Evolutionary conservation across 2,797 vertebrate genomes (phyloP), one percentile per base, ranked within the genome.

Genomic region (Tympanoctomys barrerae): DNA sequence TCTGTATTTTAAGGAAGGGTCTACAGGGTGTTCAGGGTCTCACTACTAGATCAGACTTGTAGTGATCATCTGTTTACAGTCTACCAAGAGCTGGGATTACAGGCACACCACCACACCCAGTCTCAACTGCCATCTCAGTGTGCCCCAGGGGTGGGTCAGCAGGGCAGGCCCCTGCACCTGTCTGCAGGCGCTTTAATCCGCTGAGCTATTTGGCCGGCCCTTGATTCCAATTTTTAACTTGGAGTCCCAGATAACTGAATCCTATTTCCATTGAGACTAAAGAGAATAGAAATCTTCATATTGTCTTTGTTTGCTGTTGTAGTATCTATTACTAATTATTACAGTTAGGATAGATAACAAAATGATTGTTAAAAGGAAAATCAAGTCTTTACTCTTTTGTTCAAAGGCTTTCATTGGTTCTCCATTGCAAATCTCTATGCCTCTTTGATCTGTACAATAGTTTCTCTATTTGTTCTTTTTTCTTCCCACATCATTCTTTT

Each of bases 141-240:
- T 5, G 42, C 3, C 42, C 42, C 42, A 42, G 42, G 42, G 42
- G 42, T 42, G 42, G 42, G 42, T 42, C 42, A 42, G 42, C 42
- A 42, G 42, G 42, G 49, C 49, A 49, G 49, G 49, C 49, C 49
- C 49, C 49, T 49, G 49, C 49, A 42, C 42, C 42, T 42, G 42
- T 42, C 5, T 42, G 42, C 42, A 42, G 42, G 42, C 42, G 42
- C 42, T 42, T 5, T 42, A 42, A 42, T 42, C 42, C 11, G 49
- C 49, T 49, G 49, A 49, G 49, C 49, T 49, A 49, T 49, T 9
- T 49, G 49, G 49, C 49, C 8, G 11, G 49, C 49, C 49, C 18
- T 77, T 70, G 18, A 78, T 77, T 68, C 10, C 68, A 86, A 64
- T 73, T 95, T 89, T 80, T 93, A 90, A 93, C 11, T 49, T 28